phyloP scores from a whole-genome alignment of 2,888 invertebrate species.

The Cantharis nigra region DNA sequence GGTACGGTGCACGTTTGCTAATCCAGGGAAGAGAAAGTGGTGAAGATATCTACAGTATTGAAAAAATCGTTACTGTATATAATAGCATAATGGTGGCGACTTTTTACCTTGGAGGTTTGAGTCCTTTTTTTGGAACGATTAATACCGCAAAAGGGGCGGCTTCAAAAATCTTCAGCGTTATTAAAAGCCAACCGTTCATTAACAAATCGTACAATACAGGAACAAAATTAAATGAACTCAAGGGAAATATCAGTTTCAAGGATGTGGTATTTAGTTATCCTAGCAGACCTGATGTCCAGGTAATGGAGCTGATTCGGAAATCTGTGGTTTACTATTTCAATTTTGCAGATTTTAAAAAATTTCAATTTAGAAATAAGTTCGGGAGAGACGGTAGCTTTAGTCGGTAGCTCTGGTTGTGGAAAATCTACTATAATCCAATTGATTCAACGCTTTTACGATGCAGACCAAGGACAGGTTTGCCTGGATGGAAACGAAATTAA shows the following conservation, averaged over 20 bases:
- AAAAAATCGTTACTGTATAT: not conserved
- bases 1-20: too few species aligned
- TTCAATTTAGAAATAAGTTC: slow-evolving; percentile 67
- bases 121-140: not conserved
- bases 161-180: not conserved
- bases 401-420: slow-evolving; percentile 75
- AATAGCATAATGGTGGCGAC: not conserved
- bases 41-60: slow-evolving; percentile 60
- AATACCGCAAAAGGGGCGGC: not conserved
- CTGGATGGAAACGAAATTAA: slow-evolving; percentile 72
- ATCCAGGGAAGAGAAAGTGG: slow-evolving; percentile 40
- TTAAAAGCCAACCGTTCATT: not conserved
- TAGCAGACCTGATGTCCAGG: not conserved
- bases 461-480: slow-evolving; percentile 65
- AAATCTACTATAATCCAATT: slow-evolving; percentile 78
- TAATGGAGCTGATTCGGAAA: slow-evolving; percentile 48
- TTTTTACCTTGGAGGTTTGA: too few species aligned
- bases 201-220: slow-evolving; percentile 54
- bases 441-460: slow-evolving; percentile 74
- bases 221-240: slow-evolving; percentile 39
- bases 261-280: not conserved
- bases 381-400: slow-evolving; percentile 76
- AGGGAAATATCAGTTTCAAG: not conserved
- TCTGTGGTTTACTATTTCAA: not conserved
- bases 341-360: slow-evolving; percentile 64